Evolutionary conservation across 1,140 invertebrate species (phyloP).

Genomic region (Teleopsis dalmanni): DNA sequence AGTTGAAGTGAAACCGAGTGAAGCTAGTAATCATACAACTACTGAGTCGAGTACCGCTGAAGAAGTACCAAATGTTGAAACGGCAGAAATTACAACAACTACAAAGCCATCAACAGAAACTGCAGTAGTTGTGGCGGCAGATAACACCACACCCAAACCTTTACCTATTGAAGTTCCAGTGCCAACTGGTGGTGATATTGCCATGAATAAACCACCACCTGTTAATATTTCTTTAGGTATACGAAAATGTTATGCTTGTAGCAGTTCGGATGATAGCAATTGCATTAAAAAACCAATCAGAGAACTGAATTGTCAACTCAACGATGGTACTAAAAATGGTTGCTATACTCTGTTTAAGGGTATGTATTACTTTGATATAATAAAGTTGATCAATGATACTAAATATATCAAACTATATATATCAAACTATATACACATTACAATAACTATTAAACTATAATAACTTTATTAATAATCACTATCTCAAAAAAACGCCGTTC

Average conservation of each 20-base stretch:
- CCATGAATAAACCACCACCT: not conserved
- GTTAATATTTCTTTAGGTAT: not conserved
- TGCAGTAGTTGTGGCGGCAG: not conserved
- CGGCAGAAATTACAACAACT: not conserved
- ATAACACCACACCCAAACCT: not conserved
- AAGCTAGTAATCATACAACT: not conserved
- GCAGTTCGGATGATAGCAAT: slow-evolving; percentile 11
- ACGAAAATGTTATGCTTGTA: slow-evolving; percentile 16
- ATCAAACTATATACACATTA: no score
- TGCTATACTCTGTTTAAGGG: slow-evolving; percentile 23
- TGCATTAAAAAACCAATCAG: slow-evolving; percentile 9
- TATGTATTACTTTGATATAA: slow-evolving; percentile 9
- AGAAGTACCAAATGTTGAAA: not conserved
- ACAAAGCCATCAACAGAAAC: not conserved
- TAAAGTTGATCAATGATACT: no score
- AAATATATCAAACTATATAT: no score
- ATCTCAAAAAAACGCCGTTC: no score
- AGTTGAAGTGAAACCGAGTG: not conserved
- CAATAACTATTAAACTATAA: no score
- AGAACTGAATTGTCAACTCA: not conserved
- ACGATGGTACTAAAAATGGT: slow-evolving; percentile 5
- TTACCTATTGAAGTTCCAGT: not conserved
- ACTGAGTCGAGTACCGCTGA: not conserved
- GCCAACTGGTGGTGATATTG: not conserved
- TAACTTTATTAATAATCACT: no score